phyloP scores from a whole-genome alignment of 2,888 invertebrate genomes.

The Agrochola lychnidis region DNA sequence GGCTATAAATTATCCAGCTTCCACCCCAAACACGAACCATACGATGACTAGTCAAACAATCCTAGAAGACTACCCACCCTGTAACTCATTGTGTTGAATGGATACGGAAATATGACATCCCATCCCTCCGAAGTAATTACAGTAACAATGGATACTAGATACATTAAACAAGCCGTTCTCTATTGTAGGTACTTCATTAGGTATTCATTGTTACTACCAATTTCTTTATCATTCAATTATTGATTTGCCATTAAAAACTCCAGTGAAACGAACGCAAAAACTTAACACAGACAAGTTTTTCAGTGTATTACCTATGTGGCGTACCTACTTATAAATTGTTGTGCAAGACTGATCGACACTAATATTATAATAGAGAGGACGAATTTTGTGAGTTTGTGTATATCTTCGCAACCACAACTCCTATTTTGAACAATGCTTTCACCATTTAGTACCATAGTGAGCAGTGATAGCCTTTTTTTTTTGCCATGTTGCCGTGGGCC shows the following conservation, averaged over 20 bases:
- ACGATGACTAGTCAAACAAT: not conserved
- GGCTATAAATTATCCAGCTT: not conserved
- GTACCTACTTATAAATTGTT: no score
- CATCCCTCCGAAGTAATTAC: not conserved
- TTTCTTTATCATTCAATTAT: not conserved
- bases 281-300: not conserved
- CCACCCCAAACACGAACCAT: not conserved
- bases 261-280: not conserved
- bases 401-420: no score
- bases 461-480: no score
- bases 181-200: not conserved
- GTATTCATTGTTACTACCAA: not conserved
- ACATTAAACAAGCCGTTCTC: not conserved
- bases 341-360: no score
- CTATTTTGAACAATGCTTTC: no score
- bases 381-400: no score
- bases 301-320: not conserved
- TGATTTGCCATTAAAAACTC: not conserved
- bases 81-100: not conserved
- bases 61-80: not conserved
- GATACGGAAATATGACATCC: not conserved
- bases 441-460: no score
- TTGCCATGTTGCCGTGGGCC: no score
- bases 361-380: no score
- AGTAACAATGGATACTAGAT: not conserved